Conservation (phyloP, 2,797 vertebrate genomes). For the Cuniculus paca region DNA sequence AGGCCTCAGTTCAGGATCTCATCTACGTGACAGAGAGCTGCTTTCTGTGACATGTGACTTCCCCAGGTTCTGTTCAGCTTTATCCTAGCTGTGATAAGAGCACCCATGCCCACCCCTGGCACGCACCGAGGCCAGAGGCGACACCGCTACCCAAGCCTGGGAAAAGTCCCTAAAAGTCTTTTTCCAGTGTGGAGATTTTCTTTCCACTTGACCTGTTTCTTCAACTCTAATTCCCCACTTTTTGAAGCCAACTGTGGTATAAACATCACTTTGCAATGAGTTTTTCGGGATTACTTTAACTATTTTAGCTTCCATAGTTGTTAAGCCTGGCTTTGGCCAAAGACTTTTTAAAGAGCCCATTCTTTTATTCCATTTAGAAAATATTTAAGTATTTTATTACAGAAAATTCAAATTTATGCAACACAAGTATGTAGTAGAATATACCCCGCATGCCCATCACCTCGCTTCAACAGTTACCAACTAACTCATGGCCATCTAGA, state of each 20-base stretch:
- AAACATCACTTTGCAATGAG: conserved; percentile 58
- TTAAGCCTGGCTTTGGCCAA: conserved; percentile 37
- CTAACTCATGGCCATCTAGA: not conserved
- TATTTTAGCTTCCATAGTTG: not conserved
- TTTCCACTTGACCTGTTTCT: conserved; percentile 77
- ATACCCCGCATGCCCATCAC: too few relatives aligned
- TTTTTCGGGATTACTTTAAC: conserved; percentile 58
- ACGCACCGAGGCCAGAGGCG: not conserved
- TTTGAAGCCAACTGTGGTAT: conserved; percentile 34
- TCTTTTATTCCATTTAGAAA: conserved; percentile 55
- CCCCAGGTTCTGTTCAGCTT: not conserved
- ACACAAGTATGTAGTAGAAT: not conserved
- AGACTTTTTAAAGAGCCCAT: not conserved
- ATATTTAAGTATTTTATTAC: not conserved
- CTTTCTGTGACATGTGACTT: conserved; percentile 66
- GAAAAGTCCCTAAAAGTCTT: conserved; percentile 49
- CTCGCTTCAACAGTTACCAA: not conserved
- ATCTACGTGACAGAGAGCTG: conserved; percentile 53
- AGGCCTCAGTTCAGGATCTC: not conserved
- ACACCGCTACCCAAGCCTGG: not conserved
- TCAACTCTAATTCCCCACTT: conserved; percentile 64
- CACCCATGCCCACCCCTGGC: not conserved
- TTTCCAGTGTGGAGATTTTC: conserved; percentile 63
- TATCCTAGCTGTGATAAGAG: not conserved
- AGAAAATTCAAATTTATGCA: conserved; percentile 23